A percentile compares a stretch with the other conserved stretches of the same genome.
Evolutionary conservation across 2,113 vertebrate genomes (phyloP).

Genomic region (Noturus placidus): DNA sequence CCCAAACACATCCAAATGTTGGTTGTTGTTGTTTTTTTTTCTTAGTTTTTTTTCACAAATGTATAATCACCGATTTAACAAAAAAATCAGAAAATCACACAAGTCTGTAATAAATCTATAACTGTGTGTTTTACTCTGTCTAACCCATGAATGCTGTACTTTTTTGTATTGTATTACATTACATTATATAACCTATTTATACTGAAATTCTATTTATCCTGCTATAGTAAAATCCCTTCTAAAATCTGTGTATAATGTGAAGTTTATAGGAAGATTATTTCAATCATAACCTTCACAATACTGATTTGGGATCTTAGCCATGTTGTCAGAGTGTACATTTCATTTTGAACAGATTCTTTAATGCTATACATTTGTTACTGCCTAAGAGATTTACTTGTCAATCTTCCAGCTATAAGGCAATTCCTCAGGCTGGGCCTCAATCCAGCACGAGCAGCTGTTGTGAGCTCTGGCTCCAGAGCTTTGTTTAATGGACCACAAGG

Average conservation of each 20-base stretch:
- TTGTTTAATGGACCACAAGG: conserved; percentile 44
- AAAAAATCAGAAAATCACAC: background rate
- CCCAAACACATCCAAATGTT: background rate
- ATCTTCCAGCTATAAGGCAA: background rate
- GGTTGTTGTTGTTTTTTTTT: no score
- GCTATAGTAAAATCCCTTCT: background rate
- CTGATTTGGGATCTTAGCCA: background rate
- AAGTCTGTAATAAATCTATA: background rate
- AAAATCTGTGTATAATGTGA: background rate
- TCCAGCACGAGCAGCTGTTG: conserved; percentile 24
- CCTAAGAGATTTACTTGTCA: background rate
- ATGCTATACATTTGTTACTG: background rate
- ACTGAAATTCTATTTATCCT: background rate
- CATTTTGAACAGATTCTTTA: conserved; percentile 17
- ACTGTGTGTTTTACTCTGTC: no score
- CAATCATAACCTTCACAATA: background rate
- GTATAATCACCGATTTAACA: background rate
- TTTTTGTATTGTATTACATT: background rate
- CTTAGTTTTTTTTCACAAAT: background rate
- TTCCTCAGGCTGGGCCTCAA: conserved; percentile 10
- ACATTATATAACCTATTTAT: background rate
- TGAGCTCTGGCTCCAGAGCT: background rate
- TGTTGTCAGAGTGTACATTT: background rate
- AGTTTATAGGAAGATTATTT: background rate
- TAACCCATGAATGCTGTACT: background rate